phyloP scores from a whole-genome alignment of 1,140 invertebrate species.

The Hycleus cichorii region DNA sequence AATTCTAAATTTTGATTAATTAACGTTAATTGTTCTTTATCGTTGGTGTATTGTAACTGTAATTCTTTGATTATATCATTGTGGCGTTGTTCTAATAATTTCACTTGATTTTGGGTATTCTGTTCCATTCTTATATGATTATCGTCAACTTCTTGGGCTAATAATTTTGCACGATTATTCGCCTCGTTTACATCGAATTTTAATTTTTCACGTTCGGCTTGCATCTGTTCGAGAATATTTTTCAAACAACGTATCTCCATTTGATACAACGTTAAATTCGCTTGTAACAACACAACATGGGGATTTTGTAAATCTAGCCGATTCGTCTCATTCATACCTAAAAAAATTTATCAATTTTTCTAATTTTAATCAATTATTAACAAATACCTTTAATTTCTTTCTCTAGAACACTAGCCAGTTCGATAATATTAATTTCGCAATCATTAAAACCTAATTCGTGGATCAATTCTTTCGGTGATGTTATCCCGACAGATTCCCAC shows the following conservation, averaged over 20 bases:
- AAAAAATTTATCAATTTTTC: no score
- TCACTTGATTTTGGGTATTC: conserved; percentile 57
- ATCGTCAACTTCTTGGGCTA: conserved; percentile 86
- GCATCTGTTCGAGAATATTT: conserved; percentile 56
- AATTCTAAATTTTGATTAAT: conserved; percentile 51
- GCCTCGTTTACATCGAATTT: conserved; percentile 69
- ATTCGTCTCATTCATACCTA: conserved; percentile 40
- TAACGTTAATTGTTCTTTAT: conserved; percentile 59
- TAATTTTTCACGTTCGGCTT: conserved; percentile 67
- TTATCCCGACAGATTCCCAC: conserved; percentile 64
- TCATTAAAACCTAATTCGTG: conserved; percentile 62
- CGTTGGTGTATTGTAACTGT: conserved; percentile 55
- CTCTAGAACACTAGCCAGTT: conserved; percentile 65
- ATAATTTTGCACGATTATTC: conserved; percentile 65
- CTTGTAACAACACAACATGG: conserved; percentile 48
- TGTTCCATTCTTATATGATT: conserved; percentile 74
- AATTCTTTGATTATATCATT: conserved; percentile 63
- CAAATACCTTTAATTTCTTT: conserved; percentile 55
- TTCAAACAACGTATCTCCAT: conserved; percentile 52
- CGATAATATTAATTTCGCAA: conserved; percentile 54
- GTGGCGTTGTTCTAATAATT: conserved; percentile 66
- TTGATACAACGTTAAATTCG: conserved; percentile 51
- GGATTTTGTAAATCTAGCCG: conserved; percentile 36
- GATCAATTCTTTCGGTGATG: conserved; percentile 53
- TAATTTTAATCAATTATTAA: no score